These are phyloP conservation scores for Aphidius colemani DNA, from an alignment of 2,888 invertebrate genomes.

Conservation along the genomic window DNA sequence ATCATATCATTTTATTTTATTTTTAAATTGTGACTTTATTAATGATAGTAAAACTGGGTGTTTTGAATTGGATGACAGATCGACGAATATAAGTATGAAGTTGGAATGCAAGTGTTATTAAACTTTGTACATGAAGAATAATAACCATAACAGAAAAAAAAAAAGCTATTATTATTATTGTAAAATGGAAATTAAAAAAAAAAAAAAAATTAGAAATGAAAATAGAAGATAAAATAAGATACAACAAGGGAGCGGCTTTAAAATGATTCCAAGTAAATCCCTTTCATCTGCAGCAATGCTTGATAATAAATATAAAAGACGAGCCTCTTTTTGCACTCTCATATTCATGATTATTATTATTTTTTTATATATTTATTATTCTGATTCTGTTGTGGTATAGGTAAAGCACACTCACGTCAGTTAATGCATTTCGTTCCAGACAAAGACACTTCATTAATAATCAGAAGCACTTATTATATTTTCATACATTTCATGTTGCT, in stretches of 20 bases:
- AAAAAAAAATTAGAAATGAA: constrained; percentile 7
- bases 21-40: not conserved
- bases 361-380: not conserved
- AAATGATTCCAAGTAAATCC: constrained; percentile 36
- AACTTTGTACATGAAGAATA: constrained; percentile 11
- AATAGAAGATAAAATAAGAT: not conserved
- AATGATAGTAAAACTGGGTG: constrained; percentile 15
- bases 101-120: constrained; percentile 14
- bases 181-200: not conserved
- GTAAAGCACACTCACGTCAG: constrained; percentile 21
- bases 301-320: constrained; percentile 41
- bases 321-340: constrained; percentile 15
- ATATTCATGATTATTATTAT: constrained; percentile 2
- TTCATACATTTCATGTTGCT: constrained; percentile 27
- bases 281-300: constrained; percentile 28
- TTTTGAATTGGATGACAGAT: constrained; percentile 22
- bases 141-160: constrained; percentile 10
- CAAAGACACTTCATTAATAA: constrained; percentile 56
- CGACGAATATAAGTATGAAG: not conserved
- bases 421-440: constrained; percentile 48
- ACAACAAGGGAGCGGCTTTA: constrained; percentile 25
- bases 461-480: constrained; percentile 48
- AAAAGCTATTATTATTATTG: not conserved
- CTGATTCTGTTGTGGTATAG: constrained; percentile 3
- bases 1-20: constrained; percentile 7